Evolutionary conservation across 2,113 vertebrate species (phyloP).

Genomic region (Urocynchramus pylzowi): DNA sequence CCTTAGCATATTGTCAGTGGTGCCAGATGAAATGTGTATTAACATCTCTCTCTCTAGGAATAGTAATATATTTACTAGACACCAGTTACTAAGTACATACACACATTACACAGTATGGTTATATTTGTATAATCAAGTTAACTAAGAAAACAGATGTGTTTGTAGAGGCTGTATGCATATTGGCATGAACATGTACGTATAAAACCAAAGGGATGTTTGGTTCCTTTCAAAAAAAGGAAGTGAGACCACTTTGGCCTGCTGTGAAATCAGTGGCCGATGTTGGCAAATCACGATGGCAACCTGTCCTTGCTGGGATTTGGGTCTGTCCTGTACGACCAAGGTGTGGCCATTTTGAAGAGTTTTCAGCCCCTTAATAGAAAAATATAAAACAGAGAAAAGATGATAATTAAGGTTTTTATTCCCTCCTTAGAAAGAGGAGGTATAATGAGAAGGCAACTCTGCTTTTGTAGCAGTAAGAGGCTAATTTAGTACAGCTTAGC

Average conservation of each 20-base stretch:
- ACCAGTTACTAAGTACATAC: neutral
- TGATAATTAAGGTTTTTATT: neutral
- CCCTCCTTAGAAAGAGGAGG: neutral
- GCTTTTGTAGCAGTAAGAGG: neutral
- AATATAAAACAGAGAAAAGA: neutral
- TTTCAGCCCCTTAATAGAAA: neutral
- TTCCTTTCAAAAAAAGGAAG: neutral
- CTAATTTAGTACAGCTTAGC: neutral
- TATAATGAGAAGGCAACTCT: neutral
- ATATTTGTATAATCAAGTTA: neutral
- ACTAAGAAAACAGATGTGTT: neutral
- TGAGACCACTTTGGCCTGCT: neutral
- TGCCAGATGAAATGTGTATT: neutral
- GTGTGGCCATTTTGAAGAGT: neutral
- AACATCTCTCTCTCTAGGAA: neutral
- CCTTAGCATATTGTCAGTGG: neutral
- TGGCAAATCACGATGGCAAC: neutral
- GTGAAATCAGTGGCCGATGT: neutral
- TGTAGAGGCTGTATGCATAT: neutral
- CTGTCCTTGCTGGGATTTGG: neutral
- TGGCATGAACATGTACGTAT: neutral
- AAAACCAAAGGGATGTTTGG: neutral
- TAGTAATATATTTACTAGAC: neutral
- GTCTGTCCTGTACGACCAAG: neutral
- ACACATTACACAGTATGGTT: neutral